Conservation (phyloP, 1,140 invertebrate genomes). For the Stenopsyche tienmushanensis region DNA sequence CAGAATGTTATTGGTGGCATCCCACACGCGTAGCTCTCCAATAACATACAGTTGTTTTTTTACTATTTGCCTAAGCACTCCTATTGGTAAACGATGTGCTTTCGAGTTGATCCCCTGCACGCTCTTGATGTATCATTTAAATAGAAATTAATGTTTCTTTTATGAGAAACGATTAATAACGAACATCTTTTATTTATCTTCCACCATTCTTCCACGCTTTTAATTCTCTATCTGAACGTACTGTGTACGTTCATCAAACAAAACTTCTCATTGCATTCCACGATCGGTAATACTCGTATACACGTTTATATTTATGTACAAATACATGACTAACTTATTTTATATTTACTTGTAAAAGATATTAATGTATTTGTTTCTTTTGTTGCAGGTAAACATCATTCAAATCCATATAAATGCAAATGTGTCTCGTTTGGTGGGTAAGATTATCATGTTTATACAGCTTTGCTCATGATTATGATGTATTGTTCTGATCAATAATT, state of each 20-base stretch:
- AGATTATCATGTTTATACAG: too few relatives aligned
- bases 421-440: too few relatives aligned
- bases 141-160: conserved; percentile 38
- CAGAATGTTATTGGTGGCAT: conserved; percentile 35
- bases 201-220: conserved; percentile 16
- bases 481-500: too few relatives aligned
- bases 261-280: conserved; percentile 3
- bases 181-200: conserved; percentile 27
- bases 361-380: too few relatives aligned
- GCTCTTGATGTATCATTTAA: conserved; percentile 36
- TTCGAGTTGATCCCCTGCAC: conserved; percentile 26
- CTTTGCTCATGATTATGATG: too few relatives aligned
- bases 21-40: conserved; percentile 33
- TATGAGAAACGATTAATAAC: conserved; percentile 38
- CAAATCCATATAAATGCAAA: too few relatives aligned
- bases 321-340: too few relatives aligned
- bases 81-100: conserved; percentile 34
- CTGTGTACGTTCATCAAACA: neutral
- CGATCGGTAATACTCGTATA: neutral
- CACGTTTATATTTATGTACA: too few relatives aligned
- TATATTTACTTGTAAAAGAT: too few relatives aligned
- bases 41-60: conserved; percentile 23
- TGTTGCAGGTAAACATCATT: conserved; percentile 7
- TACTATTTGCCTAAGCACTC: conserved; percentile 29
- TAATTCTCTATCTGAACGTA: conserved; percentile 23